Base-by-base conservation (phyloP, 35 echinoderm and acorn worm species). In the Lytechinus pictus region DNA sequence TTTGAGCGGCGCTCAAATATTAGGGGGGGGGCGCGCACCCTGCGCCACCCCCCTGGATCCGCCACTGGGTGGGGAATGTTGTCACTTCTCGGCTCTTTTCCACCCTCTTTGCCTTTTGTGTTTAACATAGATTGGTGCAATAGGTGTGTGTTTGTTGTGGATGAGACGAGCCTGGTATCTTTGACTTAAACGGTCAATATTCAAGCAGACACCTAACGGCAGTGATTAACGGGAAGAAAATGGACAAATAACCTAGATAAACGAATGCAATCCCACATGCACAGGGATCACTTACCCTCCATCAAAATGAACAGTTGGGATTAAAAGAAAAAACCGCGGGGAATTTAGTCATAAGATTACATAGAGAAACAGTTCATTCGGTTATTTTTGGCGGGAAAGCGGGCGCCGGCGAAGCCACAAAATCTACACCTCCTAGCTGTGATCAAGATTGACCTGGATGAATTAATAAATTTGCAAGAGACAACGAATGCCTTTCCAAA, bases 391-490 rank as follows among this genome's bases (percentile, higher is more conserved):
- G 66, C 66, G 66, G 66, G n/a, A 79, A 79, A 14, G 66, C 66
- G 66, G 66, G 66, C 66, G 66, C 66, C 66, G 21, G n/a, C 16
- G 66, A 79, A 79, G 19, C 66, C n/a, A 79, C 66, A 79, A 79
- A 79, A 79, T 79, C 66, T n/a, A 79, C 66, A 79, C 66, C 66
- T 79, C 66, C 16, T 24, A 79, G 66, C 66, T 19, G 21, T 79
- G 66, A 79, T 79, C 66, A 24, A 79, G 66, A 79, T 79, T 79
- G 21, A 3, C 6, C 1, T 79, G 66, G 66, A 79, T 79, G 21
- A 6, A 79, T 79, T 79, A 79, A 79, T 79, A n/a, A 79, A 79
- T 79, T 79, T 79, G 66, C 66, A 79, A 79, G 66, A 79, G 66
- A 79, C 66, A 24, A 19, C 66, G 66, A 24, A 24, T 16, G 19